Conservation (phyloP, 1,140 invertebrate species). For the Uloborus diversus region DNA sequence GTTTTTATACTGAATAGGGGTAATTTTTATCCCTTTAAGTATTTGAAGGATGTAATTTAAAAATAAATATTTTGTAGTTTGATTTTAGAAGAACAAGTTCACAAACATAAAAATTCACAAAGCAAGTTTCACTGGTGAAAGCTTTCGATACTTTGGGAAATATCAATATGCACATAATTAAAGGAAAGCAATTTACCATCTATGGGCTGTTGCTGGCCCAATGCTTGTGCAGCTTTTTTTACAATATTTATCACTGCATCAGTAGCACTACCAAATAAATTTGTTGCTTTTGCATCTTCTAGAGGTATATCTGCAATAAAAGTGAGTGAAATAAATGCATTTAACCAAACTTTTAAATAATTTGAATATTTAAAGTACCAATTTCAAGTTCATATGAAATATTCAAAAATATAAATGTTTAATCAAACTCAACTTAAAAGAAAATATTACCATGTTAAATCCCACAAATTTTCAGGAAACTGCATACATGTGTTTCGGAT, state of each 20-base stretch:
- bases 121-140: no score
- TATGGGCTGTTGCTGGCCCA: slow-evolving; percentile 29
- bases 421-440: background rate
- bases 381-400: background rate
- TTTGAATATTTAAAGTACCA: background rate
- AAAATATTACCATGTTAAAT: no score
- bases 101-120: no score
- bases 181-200: slow-evolving; percentile 46
- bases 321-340: background rate
- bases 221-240: slow-evolving; percentile 84
- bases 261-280: slow-evolving; percentile 83
- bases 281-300: slow-evolving; percentile 62
- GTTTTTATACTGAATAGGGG: no score
- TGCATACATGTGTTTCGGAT: no score
- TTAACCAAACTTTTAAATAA: background rate
- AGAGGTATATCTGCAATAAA: slow-evolving; percentile 30
- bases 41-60: no score
- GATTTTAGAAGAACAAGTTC: no score
- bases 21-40: no score
- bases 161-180: no score
- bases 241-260: slow-evolving; percentile 88
- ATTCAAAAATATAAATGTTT: background rate
- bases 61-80: no score
- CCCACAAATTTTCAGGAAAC: no score
- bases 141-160: no score